Conservation (phyloP, 2,113 vertebrate genomes). For the Callaeas wilsoni region DNA sequence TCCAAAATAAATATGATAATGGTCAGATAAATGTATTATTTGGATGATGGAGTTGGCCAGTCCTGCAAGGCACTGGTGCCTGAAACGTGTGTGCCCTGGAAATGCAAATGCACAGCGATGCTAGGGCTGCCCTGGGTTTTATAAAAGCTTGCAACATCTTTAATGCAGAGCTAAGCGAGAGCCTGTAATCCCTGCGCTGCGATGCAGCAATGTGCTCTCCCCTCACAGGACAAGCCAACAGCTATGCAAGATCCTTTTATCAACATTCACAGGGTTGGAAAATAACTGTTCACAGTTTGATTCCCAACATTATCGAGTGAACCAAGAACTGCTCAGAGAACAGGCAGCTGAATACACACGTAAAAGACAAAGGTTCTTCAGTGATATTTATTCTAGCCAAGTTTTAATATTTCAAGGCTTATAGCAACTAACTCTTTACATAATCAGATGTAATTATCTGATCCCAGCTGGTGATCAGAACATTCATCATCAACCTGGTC, state of each 20-base stretch:
- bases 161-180: neutral
- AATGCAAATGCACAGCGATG: neutral
- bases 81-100: neutral
- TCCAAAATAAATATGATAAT: neutral
- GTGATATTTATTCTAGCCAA: constrained; percentile 56
- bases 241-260: constrained; percentile 58
- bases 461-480: constrained; percentile 55
- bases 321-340: constrained; percentile 38
- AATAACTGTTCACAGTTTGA: constrained; percentile 56
- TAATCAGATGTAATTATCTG: constrained; percentile 50
- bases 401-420: constrained; percentile 61
- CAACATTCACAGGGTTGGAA: constrained; percentile 46
- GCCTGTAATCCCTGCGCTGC: constrained; percentile 35
- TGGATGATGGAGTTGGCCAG: neutral
- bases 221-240: constrained; percentile 36
- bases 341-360: constrained; percentile 46
- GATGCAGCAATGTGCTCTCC: constrained; percentile 20
- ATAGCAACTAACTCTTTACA: constrained; percentile 49
- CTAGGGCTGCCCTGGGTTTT: neutral
- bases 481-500: constrained; percentile 55
- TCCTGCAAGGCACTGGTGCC: neutral
- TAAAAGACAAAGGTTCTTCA: constrained; percentile 60
- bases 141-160: neutral
- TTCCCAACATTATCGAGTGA: neutral
- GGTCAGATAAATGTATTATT: neutral